Conservation (phyloP, 2,113 vertebrate genomes). For the Prolemur simus region DNA sequence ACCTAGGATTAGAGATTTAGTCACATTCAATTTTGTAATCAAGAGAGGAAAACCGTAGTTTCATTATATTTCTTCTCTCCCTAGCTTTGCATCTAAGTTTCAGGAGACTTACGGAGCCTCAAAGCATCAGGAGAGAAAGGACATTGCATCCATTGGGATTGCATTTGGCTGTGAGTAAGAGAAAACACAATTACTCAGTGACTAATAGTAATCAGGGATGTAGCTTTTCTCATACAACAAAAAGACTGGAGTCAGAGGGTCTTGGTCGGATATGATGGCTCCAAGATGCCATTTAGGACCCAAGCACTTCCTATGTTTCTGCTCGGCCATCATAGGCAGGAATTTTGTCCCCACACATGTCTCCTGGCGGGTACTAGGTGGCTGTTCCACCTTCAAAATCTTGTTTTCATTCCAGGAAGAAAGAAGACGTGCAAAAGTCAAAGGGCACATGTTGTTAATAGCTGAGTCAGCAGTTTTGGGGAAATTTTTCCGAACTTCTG, state of each 20-base stretch:
- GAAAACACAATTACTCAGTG: background rate
- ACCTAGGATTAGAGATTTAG: background rate
- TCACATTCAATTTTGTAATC: background rate
- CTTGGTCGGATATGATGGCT: background rate
- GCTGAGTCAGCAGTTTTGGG: background rate
- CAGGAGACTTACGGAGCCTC: background rate
- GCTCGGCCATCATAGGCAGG: no score
- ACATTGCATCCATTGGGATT: background rate
- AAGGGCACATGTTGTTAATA: background rate
- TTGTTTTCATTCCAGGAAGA: background rate
- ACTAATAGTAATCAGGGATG: background rate
- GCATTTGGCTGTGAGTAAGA: background rate
- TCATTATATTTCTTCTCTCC: background rate
- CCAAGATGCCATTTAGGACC: background rate
- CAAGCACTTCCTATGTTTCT: rapidly evolving
- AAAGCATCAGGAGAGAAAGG: background rate
- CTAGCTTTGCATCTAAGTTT: background rate
- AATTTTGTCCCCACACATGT: background rate
- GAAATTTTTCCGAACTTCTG: background rate
- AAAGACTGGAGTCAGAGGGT: background rate
- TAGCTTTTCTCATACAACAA: background rate
- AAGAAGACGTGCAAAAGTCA: background rate
- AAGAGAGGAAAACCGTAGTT: background rate
- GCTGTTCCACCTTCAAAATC: background rate
- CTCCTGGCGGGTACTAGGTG: background rate